Percentiles rank a stretch among this genome's conserved stretches.
Conservation (phyloP, 1,140 invertebrate genomes). For the Papilio polyxenes region DNA sequence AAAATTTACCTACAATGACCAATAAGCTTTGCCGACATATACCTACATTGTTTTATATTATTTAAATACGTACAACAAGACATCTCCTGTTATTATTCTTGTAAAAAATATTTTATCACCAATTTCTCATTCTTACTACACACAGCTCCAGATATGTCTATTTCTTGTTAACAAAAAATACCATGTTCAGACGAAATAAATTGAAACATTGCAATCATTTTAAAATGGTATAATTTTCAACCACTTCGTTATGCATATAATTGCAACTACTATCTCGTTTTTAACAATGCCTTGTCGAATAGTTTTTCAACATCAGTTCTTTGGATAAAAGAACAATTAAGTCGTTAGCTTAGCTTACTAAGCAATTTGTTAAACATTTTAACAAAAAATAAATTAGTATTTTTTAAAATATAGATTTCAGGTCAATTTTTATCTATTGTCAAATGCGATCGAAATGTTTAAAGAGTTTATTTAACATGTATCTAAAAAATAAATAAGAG, state of each 20-base stretch:
- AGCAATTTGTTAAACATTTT: not conserved
- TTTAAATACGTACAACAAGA: not conserved
- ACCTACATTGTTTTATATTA: not conserved
- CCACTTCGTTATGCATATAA: slow-evolving; percentile 1
- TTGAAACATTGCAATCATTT: not conserved
- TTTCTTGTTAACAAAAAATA: not conserved
- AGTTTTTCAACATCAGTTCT: not conserved
- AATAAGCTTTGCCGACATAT: no score
- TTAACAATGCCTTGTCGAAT: slow-evolving; percentile 4
- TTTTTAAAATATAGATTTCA: not conserved
- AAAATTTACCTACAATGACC: no score
- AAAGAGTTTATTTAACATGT: not conserved
- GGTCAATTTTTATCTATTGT: not conserved
- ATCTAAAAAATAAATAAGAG: not conserved
- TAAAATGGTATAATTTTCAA: not conserved
- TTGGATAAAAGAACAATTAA: slow-evolving; percentile 25
- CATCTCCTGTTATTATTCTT: not conserved
- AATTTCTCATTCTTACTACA: not conserved
- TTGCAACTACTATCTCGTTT: not conserved
- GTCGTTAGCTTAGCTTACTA: not conserved
- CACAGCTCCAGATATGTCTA: not conserved
- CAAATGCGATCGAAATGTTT: not conserved
- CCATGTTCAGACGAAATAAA: not conserved
- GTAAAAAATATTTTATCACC: not conserved
- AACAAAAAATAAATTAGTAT: not conserved